Evolutionary conservation across 1,140 invertebrate species (phyloP).

Genomic region (Harpegnathos saltator): DNA sequence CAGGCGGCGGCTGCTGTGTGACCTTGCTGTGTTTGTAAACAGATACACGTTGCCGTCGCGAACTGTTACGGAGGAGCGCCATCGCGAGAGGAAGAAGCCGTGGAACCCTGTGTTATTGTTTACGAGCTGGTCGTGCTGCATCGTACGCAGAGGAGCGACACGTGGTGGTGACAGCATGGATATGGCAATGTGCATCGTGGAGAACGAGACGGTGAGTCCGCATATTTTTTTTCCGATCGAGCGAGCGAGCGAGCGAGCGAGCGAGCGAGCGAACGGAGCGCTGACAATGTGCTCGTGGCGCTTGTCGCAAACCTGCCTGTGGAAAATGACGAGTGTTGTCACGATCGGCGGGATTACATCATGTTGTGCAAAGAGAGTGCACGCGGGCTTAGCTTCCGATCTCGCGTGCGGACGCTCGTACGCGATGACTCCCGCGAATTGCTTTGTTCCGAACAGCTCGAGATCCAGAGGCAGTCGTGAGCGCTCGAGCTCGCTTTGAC

Average conservation of each 20-base stretch:
- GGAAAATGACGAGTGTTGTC: conserved; percentile 62
- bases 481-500: conserved; percentile 24
- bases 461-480: conserved; percentile 65
- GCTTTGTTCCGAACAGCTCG: conserved; percentile 71
- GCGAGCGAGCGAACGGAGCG: conserved; percentile 32
- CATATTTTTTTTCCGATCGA: conserved; percentile 24
- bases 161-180: conserved; percentile 73
- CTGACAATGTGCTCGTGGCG: conserved; percentile 68
- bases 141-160: not conserved
- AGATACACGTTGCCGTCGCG: conserved; percentile 82
- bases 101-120: conserved; percentile 42
- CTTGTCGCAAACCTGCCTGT: conserved; percentile 72
- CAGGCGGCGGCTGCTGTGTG: conserved; percentile 81
- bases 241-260: not conserved
- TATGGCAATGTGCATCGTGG: conserved; percentile 80
- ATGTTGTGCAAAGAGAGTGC: conserved; percentile 71
- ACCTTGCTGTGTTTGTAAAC: conserved; percentile 86
- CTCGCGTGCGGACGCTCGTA: not conserved
- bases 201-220: conserved; percentile 83
- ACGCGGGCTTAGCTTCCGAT: not conserved
- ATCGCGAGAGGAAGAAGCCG: conserved; percentile 53
- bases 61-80: conserved; percentile 61
- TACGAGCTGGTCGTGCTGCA: conserved; percentile 4
- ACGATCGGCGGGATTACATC: conserved; percentile 66
- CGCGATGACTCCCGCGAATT: not conserved